Evolutionary conservation across 2,113 vertebrate species (phyloP), one percentile per base, ranked within the genome.

Genomic region (Chaenogobius annularis): DNA sequence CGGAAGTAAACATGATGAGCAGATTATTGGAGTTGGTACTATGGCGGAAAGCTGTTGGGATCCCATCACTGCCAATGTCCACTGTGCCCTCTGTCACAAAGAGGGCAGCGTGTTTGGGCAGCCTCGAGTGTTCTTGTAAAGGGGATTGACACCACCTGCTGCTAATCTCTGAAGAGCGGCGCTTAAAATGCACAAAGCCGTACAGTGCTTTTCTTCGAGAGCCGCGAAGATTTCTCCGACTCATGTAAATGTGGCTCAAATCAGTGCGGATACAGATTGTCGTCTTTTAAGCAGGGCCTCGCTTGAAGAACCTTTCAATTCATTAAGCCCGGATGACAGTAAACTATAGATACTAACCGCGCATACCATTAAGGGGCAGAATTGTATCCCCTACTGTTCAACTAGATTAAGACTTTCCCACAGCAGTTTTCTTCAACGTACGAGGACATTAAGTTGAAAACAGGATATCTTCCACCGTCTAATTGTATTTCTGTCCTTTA

Each of bases 141-240:
- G 35, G 55, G 58, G 61, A 63, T 63, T 43, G 61, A 63, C 61
- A 63, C 61, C 61, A 63, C 61, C 61, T 63, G 31, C 61, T 63
- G 61, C 35, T 63, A 63, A 63, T 63, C 61, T 63, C 61, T 19
- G 61, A n/a, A 17, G 61, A 62, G 61, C 61, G 17, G 35, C 19
- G 61, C 61, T 63, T 63, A 43, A 43, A 63, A 63, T 63, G n/a
- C 61, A 63, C 19, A 63, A 63, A 63, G 61, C 61, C 17, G 35
- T 40, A 63, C 31, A 63, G 61, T 43, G 61, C 61, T 11, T 58
- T 40, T 63, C 61, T 63, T 40, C 19, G 35, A 63, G 56, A 22
- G 20, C 20, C 54, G 9, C n/a, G 22, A 55, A 55, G 58, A 61
- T 61, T 61, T 9, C 26, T 35, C 26, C 35, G 26, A 43, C 61